A percentile compares a stretch with the other conserved stretches of the same genome.
These are phyloP conservation scores for Litocranius walleri DNA, from an alignment of 2,113 vertebrate genomes.

Conservation along the genomic window DNA sequence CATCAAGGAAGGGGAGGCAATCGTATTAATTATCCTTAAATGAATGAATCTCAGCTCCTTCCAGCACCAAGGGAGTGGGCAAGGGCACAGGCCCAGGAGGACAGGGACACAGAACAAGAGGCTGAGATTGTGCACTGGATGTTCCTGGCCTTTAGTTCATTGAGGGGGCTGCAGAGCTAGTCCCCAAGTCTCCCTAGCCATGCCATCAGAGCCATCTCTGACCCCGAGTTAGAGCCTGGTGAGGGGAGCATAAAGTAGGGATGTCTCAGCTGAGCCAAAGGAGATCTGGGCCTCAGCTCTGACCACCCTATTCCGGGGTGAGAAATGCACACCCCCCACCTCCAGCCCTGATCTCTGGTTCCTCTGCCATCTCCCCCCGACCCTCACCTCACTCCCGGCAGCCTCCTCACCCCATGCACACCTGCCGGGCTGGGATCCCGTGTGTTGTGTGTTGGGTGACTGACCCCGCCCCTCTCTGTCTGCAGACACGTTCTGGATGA, in stretches of 20 bases:
- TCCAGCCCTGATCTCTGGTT: rapidly evolving
- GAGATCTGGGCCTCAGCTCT: neutral
- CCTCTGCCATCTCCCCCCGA: neutral
- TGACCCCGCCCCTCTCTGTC: neutral
- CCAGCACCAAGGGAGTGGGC: neutral
- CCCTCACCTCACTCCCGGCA: neutral
- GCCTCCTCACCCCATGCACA: rapidly evolving
- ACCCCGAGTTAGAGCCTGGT: neutral
- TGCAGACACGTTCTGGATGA: slow-evolving; percentile 94
- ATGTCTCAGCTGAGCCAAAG: neutral
- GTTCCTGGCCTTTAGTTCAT: no score
- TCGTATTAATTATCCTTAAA: neutral
- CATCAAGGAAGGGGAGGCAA: neutral
- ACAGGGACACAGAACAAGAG: neutral
- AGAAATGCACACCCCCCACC: no score
- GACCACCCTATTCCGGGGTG: neutral
- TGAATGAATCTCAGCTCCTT: neutral
- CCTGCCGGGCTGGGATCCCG: neutral
- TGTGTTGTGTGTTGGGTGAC: neutral
- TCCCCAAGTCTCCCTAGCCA: neutral
- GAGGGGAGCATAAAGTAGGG: neutral
- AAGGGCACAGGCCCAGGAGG: neutral
- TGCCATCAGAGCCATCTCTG: rapidly evolving
- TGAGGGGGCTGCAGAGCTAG: neutral
- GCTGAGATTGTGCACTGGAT: neutral